These are phyloP conservation scores for Herpetotheres cachinnans DNA, from an alignment of 2,113 vertebrate species.

Conservation along the genomic window DNA sequence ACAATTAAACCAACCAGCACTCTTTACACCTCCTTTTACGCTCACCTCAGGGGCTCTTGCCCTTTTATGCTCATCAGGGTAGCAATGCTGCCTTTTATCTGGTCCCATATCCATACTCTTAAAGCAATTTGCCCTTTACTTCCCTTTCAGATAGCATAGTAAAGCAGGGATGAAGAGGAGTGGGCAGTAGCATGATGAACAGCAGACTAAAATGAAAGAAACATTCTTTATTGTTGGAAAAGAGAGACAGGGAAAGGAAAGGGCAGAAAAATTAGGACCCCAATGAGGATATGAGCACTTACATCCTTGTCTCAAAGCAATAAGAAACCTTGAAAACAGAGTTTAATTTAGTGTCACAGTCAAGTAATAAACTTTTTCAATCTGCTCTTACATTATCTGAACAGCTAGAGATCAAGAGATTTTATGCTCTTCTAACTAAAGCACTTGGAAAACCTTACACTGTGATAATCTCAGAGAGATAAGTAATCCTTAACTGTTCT, in stretches of 20 bases:
- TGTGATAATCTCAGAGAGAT: background rate
- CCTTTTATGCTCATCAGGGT: background rate
- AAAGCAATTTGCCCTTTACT: slow-evolving; percentile 16
- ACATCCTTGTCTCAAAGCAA: background rate
- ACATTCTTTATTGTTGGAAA: background rate
- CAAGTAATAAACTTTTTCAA: slow-evolving; percentile 4
- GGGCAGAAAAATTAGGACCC: background rate
- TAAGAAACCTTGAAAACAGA: background rate
- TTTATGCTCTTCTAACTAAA: background rate
- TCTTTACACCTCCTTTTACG: slow-evolving; percentile 23
- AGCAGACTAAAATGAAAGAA: background rate
- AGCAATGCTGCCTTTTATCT: background rate
- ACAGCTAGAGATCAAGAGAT: background rate
- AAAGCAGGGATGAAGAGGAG: background rate
- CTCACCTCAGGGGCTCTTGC: slow-evolving; percentile 8
- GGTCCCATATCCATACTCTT: background rate
- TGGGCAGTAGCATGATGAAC: background rate
- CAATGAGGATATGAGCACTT: background rate
- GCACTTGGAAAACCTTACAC: background rate
- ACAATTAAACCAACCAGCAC: background rate
- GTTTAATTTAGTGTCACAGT: background rate
- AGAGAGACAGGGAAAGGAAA: background rate
- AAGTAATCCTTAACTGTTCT: background rate
- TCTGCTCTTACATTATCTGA: background rate
- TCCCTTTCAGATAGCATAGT: background rate